Evolutionary conservation across 2,113 vertebrate genomes (phyloP).

Genomic region (Ploceus nigricollis): DNA sequence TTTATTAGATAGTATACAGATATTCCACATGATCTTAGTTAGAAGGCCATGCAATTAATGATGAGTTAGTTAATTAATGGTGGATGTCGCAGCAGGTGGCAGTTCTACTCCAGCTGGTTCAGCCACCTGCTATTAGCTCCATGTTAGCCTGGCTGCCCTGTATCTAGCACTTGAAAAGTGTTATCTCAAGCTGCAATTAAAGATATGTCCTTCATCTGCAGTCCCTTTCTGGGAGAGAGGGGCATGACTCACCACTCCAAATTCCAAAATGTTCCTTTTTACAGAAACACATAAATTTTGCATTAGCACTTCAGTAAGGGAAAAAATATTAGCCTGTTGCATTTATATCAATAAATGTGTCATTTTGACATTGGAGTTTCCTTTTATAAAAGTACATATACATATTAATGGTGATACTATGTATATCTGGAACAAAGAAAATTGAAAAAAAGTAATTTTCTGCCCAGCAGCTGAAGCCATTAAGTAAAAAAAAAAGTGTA

Average conservation of each 20-base stretch:
- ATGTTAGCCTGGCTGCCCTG: not conserved
- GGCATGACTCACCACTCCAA: not conserved
- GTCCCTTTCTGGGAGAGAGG: not conserved
- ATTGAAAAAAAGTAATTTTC: not conserved
- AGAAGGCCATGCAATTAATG: slow-evolving; percentile 49
- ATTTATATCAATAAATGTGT: not conserved
- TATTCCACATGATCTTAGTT: not conserved
- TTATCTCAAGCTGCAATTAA: slow-evolving; percentile 5
- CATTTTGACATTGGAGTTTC: not conserved
- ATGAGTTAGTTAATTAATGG: slow-evolving; percentile 62
- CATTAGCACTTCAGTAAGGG: not conserved
- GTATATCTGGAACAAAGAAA: not conserved
- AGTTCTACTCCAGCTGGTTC: slow-evolving; percentile 45
- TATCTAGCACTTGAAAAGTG: not conserved
- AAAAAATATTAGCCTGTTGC: not conserved
- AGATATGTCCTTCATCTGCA: not conserved
- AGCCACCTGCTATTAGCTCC: slow-evolving; percentile 43
- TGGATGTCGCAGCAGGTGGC: slow-evolving; percentile 37
- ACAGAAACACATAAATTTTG: not conserved
- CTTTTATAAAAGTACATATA: not conserved
- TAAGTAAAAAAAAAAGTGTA: not conserved
- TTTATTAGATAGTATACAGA: not conserved
- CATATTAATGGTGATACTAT: not conserved
- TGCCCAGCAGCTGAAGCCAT: not conserved
- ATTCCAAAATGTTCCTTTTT: not conserved